A percentile compares a stretch with the other conserved stretches of the same genome.
These are phyloP conservation scores for Sternotherus odoratus DNA, from an alignment of 2,797 vertebrate species.

Conservation along the genomic window DNA sequence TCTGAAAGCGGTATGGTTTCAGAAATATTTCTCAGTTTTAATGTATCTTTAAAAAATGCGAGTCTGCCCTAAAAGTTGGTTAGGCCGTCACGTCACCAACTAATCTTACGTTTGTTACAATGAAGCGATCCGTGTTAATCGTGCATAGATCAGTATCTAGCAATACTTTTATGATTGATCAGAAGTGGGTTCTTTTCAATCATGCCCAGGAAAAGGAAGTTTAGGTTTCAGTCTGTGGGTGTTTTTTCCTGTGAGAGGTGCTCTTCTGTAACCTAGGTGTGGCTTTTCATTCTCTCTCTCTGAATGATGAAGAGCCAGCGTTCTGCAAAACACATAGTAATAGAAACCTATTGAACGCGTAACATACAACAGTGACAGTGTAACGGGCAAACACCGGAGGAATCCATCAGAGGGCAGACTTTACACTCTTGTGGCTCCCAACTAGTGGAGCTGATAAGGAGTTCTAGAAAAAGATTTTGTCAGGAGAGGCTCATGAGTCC, in stretches of 20 bases:
- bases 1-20: constrained; percentile 40
- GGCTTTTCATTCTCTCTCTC: background rate
- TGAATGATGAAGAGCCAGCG: background rate
- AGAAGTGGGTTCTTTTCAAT: background rate
- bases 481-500: background rate
- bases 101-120: background rate
- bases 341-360: constrained; percentile 22
- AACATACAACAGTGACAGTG: background rate
- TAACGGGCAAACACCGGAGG: constrained; percentile 1
- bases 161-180: background rate
- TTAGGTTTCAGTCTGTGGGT: background rate
- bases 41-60: constrained; percentile 24
- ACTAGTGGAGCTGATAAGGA: background rate
- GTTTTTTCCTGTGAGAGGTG: background rate
- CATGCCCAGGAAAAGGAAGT: background rate
- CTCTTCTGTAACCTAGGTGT: background rate
- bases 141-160: background rate
- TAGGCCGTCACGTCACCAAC: background rate
- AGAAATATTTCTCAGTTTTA: constrained; percentile 53
- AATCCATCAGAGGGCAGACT: constrained; percentile 33
- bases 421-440: background rate
- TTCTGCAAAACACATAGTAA: background rate
- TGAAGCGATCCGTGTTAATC: constrained; percentile 19
- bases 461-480: background rate
- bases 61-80: background rate